Evolutionary conservation across 2,888 invertebrate genomes (phyloP).

Genomic region (Andrena praecox): DNA sequence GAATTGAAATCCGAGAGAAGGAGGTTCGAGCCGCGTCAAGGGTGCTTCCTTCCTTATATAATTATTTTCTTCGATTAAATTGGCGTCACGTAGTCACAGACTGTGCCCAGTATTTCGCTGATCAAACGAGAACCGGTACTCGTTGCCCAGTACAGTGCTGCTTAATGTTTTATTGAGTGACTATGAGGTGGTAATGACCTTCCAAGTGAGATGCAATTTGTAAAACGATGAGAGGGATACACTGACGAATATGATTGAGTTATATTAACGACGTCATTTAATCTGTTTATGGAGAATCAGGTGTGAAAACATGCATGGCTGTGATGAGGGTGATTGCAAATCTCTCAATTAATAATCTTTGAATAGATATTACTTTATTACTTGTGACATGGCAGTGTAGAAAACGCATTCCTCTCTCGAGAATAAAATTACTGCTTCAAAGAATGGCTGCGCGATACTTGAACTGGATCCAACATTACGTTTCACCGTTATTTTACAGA

Average conservation of each 20-base stretch:
- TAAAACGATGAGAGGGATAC: background rate
- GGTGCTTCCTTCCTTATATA: no score
- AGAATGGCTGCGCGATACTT: no score
- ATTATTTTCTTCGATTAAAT: no score
- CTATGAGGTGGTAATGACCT: background rate
- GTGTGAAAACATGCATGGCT: background rate
- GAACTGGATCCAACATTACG: background rate
- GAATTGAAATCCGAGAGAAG: no score
- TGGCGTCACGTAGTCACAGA: no score
- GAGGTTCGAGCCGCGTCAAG: no score
- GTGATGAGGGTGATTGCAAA: background rate
- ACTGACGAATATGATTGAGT: background rate
- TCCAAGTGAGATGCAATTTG: background rate
- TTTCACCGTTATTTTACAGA: background rate
- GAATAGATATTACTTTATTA: background rate
- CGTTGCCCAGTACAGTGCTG: background rate
- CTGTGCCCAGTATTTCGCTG: background rate
- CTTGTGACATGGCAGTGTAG: no score
- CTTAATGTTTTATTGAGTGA: background rate
- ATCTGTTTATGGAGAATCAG: background rate
- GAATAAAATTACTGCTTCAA: no score
- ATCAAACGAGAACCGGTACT: slow-evolving; percentile 6
- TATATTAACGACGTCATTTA: background rate
- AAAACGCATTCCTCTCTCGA: no score
- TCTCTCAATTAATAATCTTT: background rate